Evolutionary conservation across 64 coral and sea anemone species (phyloP).

Genomic region (Montipora efflorescens): DNA sequence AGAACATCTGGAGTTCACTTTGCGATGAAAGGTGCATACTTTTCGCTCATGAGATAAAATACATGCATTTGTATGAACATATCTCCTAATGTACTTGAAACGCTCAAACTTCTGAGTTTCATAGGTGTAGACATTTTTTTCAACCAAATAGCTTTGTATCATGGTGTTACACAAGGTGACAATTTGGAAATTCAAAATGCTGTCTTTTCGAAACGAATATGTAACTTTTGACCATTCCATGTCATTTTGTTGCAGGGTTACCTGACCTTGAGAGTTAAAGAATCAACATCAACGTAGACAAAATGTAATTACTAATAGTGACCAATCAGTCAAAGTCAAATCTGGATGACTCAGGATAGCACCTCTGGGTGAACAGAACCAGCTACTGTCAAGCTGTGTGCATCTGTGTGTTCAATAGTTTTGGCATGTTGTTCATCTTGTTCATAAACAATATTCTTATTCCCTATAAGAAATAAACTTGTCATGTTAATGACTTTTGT

Average conservation of each 20-base stretch:
- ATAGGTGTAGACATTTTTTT: no score
- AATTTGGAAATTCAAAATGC: no score
- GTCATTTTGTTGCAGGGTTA: slow-evolving; percentile 6
- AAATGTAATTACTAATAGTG: background rate
- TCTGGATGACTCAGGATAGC: background rate
- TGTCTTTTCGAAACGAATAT: background rate
- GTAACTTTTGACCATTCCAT: background rate
- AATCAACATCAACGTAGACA: slow-evolving; percentile 12
- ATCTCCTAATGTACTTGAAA: no score
- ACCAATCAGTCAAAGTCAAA: background rate
- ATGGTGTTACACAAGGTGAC: no score
- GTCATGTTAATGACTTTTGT: background rate
- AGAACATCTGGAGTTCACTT: no score
- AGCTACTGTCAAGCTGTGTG: background rate
- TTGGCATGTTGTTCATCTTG: slow-evolving; percentile 16
- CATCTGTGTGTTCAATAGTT: background rate
- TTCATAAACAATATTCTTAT: background rate
- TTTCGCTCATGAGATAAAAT: no score
- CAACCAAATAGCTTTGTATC: no score
- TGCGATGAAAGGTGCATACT: no score
- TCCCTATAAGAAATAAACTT: slow-evolving; percentile 10
- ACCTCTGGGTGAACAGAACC: background rate
- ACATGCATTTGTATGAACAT: no score
- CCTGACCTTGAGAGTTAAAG: slow-evolving; percentile 40
- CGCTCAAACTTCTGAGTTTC: no score